Percentiles rank a stretch among this genome's conserved stretches.
phyloP scores from a whole-genome alignment of 2,113 vertebrate genomes.

The Callopanchax toddi region DNA sequence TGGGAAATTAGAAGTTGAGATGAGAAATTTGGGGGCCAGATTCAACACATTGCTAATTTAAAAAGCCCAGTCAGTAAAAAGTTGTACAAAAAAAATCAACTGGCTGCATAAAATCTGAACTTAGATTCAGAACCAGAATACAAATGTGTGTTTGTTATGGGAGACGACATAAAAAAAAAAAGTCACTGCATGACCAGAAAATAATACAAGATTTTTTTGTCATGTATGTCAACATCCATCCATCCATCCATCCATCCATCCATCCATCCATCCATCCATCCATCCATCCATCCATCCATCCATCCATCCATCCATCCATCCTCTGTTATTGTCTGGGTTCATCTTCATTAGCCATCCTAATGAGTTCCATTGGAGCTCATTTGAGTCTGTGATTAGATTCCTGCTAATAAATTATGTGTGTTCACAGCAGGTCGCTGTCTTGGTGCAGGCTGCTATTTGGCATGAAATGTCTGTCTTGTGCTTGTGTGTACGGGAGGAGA shows the following conservation, averaged over 20 bases:
- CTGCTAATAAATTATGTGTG: slow-evolving; percentile 76
- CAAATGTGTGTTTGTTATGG: too few relatives aligned
- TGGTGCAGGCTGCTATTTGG: slow-evolving; percentile 37
- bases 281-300: slow-evolving; percentile 18
- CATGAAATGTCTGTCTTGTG: neutral
- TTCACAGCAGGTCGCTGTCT: slow-evolving; percentile 69
- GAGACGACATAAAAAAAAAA: neutral
- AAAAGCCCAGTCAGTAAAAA: neutral
- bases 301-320: neutral
- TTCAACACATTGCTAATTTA: neutral
- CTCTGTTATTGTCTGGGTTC: slow-evolving; percentile 48
- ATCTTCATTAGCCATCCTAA: slow-evolving; percentile 75
- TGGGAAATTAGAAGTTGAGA: slow-evolving; percentile 40
- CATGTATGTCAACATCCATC: too few relatives aligned
- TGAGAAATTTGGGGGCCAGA: neutral
- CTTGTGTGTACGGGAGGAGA: neutral
- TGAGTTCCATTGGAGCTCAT: slow-evolving; percentile 79
- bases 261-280: slow-evolving; percentile 13
- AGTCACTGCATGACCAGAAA: neutral
- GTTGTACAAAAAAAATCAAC: neutral
- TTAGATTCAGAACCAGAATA: too few relatives aligned
- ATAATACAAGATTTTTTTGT: too few relatives aligned
- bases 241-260: slow-evolving; percentile 21
- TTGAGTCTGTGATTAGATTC: slow-evolving; percentile 72
- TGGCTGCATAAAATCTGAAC: neutral